phyloP scores from a whole-genome alignment of 2,888 invertebrate species.

The Hyalella azteca region DNA sequence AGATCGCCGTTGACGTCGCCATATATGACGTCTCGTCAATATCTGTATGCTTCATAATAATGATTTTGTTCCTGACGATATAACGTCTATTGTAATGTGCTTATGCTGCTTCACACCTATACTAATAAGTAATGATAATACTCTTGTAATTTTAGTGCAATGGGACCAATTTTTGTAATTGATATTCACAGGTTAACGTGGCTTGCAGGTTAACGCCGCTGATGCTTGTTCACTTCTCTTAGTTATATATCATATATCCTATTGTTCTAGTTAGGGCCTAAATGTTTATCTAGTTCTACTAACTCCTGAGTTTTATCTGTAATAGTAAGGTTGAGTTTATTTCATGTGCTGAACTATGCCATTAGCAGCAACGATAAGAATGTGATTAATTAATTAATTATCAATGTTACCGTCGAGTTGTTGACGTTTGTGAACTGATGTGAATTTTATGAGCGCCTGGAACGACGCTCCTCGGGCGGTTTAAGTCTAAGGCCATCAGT shows the following conservation, averaged over 20 bases:
- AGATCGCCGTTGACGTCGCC: too few relatives aligned
- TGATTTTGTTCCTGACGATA: neutral
- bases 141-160: neutral
- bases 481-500: too few relatives aligned
- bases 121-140: neutral
- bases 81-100: neutral
- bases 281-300: constrained; percentile 37
- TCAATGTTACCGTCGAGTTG: too few relatives aligned
- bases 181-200: neutral
- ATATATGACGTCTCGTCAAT: too few relatives aligned
- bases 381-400: too few relatives aligned
- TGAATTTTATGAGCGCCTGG: too few relatives aligned
- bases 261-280: too few relatives aligned
- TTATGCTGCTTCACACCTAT: constrained; percentile 2
- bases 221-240: constrained; percentile 5
- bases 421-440: too few relatives aligned
- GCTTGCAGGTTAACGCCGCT: constrained; percentile 10
- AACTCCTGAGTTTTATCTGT: constrained; percentile 11
- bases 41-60: neutral
- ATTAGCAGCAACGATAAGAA: too few relatives aligned
- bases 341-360: too few relatives aligned
- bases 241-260: constrained; percentile 20
- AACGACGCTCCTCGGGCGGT: too few relatives aligned
- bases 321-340: too few relatives aligned
- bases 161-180: constrained; percentile 29